phyloP scores from a whole-genome alignment of 2,888 invertebrate genomes.

The Rhamnusium bicolor region DNA sequence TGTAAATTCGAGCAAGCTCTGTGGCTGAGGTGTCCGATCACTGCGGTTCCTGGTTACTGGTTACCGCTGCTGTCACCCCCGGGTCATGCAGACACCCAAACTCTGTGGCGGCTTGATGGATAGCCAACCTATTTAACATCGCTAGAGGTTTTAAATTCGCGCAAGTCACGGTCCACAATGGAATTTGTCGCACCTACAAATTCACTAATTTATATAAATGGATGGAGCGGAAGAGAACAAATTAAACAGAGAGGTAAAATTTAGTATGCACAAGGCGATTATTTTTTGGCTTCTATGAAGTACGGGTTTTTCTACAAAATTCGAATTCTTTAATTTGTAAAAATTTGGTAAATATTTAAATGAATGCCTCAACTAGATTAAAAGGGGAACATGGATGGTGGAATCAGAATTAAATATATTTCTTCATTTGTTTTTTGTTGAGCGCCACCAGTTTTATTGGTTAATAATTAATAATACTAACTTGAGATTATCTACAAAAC shows the following conservation, averaged over 20 bases:
- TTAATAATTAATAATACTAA: no score
- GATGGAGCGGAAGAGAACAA: conserved; percentile 17
- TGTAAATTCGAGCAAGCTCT: conserved; percentile 43
- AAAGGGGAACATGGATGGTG: no score
- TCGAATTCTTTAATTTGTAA: no score
- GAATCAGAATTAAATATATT: no score
- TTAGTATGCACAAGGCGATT: no score
- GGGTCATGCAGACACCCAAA: conserved; percentile 23
- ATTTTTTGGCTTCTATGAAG: no score
- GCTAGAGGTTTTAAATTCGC: conserved; percentile 31
- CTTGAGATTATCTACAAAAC: no score
- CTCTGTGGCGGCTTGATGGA: conserved; percentile 25
- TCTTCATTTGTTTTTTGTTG: no score
- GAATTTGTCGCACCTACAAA: conserved; percentile 33
- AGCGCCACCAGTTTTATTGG: no score
- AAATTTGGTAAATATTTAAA: no score
- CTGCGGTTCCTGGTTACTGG: conserved; percentile 39
- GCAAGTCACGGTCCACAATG: conserved; percentile 27
- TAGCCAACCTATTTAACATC: conserved; percentile 24
- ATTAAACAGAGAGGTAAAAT: conserved; percentile 20
- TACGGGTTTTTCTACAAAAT: no score
- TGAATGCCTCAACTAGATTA: no score
- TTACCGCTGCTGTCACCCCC: conserved; percentile 15
- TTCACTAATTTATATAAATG: conserved; percentile 35
- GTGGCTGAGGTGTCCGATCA: conserved; percentile 43